Evolutionary conservation across 1,140 invertebrate genomes (phyloP), one percentile per base, ranked within the genome.

Genomic region (Augochlora pura): DNA sequence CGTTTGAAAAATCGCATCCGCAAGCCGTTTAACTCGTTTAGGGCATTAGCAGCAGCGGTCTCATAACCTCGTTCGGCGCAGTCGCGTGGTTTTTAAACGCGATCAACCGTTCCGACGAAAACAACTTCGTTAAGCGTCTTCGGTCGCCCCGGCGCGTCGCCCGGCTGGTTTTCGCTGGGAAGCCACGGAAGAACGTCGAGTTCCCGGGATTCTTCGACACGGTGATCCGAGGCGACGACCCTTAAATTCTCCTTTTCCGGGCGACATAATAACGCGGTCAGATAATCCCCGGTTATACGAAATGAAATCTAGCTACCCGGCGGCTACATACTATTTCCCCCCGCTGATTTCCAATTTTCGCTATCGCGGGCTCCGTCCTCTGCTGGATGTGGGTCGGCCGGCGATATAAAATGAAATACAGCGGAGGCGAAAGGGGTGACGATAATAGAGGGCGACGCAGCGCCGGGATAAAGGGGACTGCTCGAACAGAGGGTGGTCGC

Each of bases 341-440:
- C 60, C 59, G 75, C 67, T 80, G 84, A 89, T 89, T 86, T 89
- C 81, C 87, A 88, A 89, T 89, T 85, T 86, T 82, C 82, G 78
- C 77, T 62, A 25, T 39, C n/a, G 57, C 7, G 52, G 32, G 1
- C 25, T 52, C 38, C 16, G 46, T 9, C 6, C 27, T 54, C 23
- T 14, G n/a, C 21, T 21, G 14, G 32, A 39, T 63, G 59, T 65
- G 54, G 57, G 27, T 72, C 39, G 60, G 60, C 57, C 38, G 12
- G n/a, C 57, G 23, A 64, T 38, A 25, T 21, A 32, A 49, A 42
- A 27, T 14, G 23, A 62, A 72, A 25, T 49, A 8, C 12, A 38
- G 18, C 27, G 32, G 25, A 63, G 21, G 21, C n/a, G 46, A 18
- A 46, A 69, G 21, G 21, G 2, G 49, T 27, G 49, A 54, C 25